These are phyloP conservation scores for Crocodylus rhombifer DNA, from an alignment of 2,797 vertebrate genomes.

Conservation along the genomic window DNA sequence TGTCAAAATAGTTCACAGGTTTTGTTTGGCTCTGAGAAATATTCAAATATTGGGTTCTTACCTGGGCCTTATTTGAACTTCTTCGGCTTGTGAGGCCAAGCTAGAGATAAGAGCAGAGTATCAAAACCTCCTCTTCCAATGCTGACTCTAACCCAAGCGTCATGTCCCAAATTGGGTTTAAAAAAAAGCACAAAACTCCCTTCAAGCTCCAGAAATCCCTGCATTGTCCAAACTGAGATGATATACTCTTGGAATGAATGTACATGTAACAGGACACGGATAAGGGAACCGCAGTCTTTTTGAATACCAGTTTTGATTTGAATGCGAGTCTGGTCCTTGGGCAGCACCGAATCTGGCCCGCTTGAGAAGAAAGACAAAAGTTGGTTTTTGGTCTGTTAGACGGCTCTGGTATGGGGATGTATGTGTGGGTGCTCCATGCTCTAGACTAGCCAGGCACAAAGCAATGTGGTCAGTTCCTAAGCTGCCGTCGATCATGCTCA, in stretches of 20 bases:
- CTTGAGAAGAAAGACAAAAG: neutral
- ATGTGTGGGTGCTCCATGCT: neutral
- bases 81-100: neutral
- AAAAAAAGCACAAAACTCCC: too few species aligned
- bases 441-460: neutral
- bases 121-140: neutral
- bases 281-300: neutral
- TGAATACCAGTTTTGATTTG: accelerated
- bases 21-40: neutral
- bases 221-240: too few species aligned
- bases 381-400: neutral
- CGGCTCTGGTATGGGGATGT: neutral
- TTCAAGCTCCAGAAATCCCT: too few species aligned
- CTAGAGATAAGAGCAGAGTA: neutral
- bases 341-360: neutral
- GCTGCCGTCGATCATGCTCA: too few species aligned
- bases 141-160: neutral
- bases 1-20: neutral
- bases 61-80: neutral
- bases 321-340: neutral
- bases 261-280: neutral
- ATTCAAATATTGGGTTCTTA: neutral
- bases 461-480: neutral
- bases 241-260: accelerated
- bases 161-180: too few species aligned